A percentile compares a stretch with the other conserved stretches of the same genome.
These are phyloP conservation scores for Crossocerus cetratus DNA, from an alignment of 2,888 invertebrate genomes.

Conservation along the genomic window DNA sequence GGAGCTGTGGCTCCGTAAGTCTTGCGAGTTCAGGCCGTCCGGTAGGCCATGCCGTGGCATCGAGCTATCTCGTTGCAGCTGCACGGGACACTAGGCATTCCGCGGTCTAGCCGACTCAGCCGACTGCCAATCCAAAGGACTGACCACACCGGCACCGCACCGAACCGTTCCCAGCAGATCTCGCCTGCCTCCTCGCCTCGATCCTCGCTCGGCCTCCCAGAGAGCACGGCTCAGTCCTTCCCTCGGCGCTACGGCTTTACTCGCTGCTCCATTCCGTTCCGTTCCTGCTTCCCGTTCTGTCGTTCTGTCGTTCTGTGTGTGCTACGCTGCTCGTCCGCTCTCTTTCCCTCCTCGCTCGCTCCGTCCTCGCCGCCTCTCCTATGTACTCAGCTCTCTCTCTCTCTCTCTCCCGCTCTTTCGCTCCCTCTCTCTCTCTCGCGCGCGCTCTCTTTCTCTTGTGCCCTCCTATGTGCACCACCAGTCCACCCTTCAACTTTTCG, in stretches of 20 bases:
- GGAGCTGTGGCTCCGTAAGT: slow-evolving; percentile 41
- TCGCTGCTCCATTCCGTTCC: not conserved
- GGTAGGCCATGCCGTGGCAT: slow-evolving; percentile 58
- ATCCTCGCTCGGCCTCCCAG: not conserved
- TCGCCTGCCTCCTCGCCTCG: not conserved
- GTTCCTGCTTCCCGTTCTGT: not conserved
- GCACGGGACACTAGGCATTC: slow-evolving; percentile 65
- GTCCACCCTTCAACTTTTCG: slow-evolving; percentile 24
- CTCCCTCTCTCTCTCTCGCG: too few species aligned
- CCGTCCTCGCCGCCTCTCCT: not conserved
- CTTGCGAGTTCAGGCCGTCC: slow-evolving; percentile 48
- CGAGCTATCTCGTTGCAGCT: slow-evolving; percentile 55
- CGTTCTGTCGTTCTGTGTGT: not conserved
- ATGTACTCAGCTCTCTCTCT: not conserved
- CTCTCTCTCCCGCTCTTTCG: too few species aligned
- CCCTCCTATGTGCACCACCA: not conserved
- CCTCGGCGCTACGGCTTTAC: not conserved
- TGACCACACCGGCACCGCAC: slow-evolving; percentile 20
- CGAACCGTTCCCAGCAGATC: not conserved
- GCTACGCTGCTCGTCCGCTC: not conserved
- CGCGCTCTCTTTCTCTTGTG: too few species aligned
- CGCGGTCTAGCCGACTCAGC: slow-evolving; percentile 59
- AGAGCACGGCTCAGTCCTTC: not conserved
- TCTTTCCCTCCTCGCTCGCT: not conserved
- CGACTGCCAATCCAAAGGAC: slow-evolving; percentile 46